Conservation (phyloP, 2,113 vertebrate species). For the Plotosus lineatus region DNA sequence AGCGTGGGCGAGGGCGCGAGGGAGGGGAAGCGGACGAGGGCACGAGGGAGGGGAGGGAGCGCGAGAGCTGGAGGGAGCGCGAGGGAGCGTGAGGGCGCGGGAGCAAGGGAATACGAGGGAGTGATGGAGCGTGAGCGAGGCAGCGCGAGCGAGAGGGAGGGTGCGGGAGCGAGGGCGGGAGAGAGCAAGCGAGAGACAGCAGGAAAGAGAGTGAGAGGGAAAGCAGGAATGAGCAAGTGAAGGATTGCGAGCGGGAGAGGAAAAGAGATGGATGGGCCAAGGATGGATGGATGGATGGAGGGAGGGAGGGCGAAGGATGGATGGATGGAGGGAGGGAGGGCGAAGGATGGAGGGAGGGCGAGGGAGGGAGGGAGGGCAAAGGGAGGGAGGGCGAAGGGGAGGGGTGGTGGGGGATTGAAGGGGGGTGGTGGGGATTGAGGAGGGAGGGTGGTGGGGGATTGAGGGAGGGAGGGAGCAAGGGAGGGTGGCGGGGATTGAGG, state of each 20-base stretch:
- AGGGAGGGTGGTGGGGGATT: neutral
- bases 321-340: slow-evolving; percentile 7
- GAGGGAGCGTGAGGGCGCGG: too few relatives aligned
- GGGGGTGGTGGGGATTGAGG: slow-evolving; percentile 40
- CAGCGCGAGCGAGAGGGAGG: too few relatives aligned
- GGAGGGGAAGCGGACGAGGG: too few relatives aligned
- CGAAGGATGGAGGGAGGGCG: slow-evolving; percentile 33
- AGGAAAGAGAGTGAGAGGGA: too few relatives aligned
- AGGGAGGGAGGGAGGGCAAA: slow-evolving; percentile 19
- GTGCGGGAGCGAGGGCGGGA: too few relatives aligned
- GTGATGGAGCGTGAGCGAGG: too few relatives aligned
- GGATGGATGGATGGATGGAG: neutral
- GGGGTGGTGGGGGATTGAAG: neutral
- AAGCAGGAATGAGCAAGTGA: too few relatives aligned
- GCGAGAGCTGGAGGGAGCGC: too few relatives aligned
- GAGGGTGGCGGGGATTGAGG: neutral
- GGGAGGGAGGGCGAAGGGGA: slow-evolving; percentile 14
- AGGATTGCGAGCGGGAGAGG: too few relatives aligned
- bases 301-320: slow-evolving; percentile 28
- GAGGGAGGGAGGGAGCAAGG: slow-evolving; percentile 12
- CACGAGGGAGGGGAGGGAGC: too few relatives aligned
- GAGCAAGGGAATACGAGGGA: neutral
- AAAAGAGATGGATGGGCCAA: neutral
- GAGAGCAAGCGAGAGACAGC: too few relatives aligned
- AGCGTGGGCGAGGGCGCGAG: slow-evolving; percentile 49